phyloP scores from a whole-genome alignment of 1,140 invertebrate species.

The Lineus longissimus region DNA sequence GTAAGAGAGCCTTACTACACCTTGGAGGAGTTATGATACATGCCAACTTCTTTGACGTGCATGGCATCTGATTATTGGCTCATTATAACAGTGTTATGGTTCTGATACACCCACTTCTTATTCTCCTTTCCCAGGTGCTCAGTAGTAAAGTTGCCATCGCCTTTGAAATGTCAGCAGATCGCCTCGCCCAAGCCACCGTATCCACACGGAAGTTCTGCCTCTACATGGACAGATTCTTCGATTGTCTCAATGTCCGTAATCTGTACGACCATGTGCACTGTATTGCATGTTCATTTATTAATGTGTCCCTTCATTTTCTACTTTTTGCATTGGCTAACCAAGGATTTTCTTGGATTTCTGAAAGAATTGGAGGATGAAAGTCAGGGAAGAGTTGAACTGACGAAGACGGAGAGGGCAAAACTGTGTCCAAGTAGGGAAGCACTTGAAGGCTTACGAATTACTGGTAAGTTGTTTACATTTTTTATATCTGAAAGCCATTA shows the following conservation, averaged over 20 bases:
- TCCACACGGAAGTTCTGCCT: background rate
- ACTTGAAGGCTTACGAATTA: background rate
- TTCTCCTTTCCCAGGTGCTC: background rate
- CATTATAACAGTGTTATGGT: background rate
- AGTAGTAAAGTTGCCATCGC: background rate
- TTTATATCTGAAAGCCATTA: no score
- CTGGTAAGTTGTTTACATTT: background rate
- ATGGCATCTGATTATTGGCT: no score
- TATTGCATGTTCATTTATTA: background rate
- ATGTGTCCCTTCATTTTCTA: background rate
- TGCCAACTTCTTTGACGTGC: no score
- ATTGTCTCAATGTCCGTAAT: background rate
- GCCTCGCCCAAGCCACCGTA: background rate
- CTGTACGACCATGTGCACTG: background rate
- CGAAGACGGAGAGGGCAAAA: background rate
- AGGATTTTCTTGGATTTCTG: slow-evolving; percentile 1
- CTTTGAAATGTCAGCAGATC: background rate
- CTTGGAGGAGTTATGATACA: no score
- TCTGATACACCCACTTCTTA: background rate
- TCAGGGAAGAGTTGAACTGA: background rate
- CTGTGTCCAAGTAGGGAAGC: background rate
- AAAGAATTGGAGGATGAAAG: background rate
- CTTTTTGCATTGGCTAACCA: background rate
- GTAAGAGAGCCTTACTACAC: background rate
- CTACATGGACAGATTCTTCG: slow-evolving; percentile 2